Conservation (phyloP, 2,888 invertebrate genomes). For the Acleris sparsana region DNA sequence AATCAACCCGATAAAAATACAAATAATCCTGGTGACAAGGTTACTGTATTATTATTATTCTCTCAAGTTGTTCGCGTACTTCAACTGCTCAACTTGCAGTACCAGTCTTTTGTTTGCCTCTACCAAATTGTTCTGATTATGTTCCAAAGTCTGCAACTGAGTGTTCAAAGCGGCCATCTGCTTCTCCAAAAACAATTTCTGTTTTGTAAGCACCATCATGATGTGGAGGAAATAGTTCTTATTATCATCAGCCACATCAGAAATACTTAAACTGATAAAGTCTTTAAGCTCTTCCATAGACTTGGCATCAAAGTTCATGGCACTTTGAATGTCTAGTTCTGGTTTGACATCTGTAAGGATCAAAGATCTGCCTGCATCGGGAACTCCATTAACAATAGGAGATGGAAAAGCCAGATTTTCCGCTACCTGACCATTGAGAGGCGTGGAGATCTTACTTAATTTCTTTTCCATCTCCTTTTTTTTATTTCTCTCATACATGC, state of each 20-base stretch:
- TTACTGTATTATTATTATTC: conserved; percentile 3
- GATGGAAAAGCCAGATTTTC: conserved; percentile 65
- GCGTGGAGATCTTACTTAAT: conserved; percentile 73
- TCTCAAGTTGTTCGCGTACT: conserved; percentile 44
- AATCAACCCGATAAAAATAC: too few relatives aligned
- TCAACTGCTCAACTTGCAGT: conserved; percentile 75
- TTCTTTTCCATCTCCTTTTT: conserved; percentile 65
- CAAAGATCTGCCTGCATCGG: conserved; percentile 55
- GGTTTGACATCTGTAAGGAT: conserved; percentile 53
- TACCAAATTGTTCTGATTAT: conserved; percentile 70
- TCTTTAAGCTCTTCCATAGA: conserved; percentile 71
- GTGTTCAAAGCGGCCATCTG: conserved; percentile 63
- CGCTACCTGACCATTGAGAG: conserved; percentile 55
- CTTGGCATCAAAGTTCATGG: conserved; percentile 51
- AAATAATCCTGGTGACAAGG: too few relatives aligned
- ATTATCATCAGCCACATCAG: conserved; percentile 72
- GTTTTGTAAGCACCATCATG: conserved; percentile 79
- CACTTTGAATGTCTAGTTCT: conserved; percentile 42
- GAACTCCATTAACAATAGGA: conserved; percentile 59
- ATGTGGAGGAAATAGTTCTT: conserved; percentile 73
- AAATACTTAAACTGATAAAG: conserved; percentile 64
- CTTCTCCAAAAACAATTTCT: conserved; percentile 74
- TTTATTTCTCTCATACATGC: conserved; percentile 57
- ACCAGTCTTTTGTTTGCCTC: conserved; percentile 78
- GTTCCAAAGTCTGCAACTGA: conserved; percentile 62